These are phyloP conservation scores for Heliconius hortense DNA, from an alignment of 2,888 invertebrate species.

Conservation along the genomic window DNA sequence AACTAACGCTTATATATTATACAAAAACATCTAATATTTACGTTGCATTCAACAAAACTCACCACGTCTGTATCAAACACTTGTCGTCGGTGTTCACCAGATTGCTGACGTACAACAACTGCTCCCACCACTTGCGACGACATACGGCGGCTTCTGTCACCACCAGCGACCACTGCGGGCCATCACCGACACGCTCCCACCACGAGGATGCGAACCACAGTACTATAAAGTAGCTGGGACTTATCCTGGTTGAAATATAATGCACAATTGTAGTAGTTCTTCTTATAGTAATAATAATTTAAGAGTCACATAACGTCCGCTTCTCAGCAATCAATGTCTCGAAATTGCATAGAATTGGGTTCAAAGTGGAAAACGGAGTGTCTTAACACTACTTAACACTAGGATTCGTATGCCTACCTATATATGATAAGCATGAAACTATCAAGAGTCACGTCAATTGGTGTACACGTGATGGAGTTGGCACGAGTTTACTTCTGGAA, in stretches of 20 bases:
- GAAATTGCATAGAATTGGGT: too few relatives aligned
- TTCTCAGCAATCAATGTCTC: too few relatives aligned
- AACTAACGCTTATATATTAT: too few relatives aligned
- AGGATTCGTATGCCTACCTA: too few relatives aligned
- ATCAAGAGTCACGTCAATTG: too few relatives aligned
- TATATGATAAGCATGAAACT: too few relatives aligned
- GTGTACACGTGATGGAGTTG: too few relatives aligned
- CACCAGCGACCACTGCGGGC: slow-evolving; percentile 72
- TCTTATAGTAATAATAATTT: neutral
- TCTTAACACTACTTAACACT: too few relatives aligned
- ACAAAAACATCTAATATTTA: neutral
- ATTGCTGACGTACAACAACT: slow-evolving; percentile 72
- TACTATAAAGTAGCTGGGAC: slow-evolving; percentile 69
- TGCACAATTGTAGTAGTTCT: neutral
- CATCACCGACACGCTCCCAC: slow-evolving; percentile 66
- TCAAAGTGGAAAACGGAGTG: too few relatives aligned
- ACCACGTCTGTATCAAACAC: slow-evolving; percentile 77
- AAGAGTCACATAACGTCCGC: too few relatives aligned
- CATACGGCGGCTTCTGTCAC: slow-evolving; percentile 63
- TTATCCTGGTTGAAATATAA: slow-evolving; percentile 53
- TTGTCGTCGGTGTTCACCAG: slow-evolving; percentile 65
- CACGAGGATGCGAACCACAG: slow-evolving; percentile 71
- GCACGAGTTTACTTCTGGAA: too few relatives aligned
- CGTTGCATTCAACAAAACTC: slow-evolving; percentile 38
- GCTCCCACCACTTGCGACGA: slow-evolving; percentile 72